A percentile compares a stretch with the other conserved stretches of the same genome.
Conservation (phyloP, 1,140 invertebrate genomes). For the Drosophila hydei region DNA sequence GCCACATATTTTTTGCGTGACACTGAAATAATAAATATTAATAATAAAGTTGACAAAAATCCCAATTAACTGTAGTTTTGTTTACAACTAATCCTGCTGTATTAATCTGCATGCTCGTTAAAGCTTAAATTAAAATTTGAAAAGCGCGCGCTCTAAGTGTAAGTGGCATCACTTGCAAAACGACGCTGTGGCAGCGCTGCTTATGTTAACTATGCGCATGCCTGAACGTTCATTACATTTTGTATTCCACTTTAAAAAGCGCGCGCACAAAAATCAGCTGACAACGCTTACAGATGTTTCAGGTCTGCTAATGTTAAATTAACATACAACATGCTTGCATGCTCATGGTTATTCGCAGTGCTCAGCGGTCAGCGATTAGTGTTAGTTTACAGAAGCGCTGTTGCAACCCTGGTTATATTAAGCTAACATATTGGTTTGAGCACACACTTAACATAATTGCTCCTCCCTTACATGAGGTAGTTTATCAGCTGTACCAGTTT, state of each 20-base stretch:
- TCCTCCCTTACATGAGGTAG: not conserved
- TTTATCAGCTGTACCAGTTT: constrained; percentile 4
- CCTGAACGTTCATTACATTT: too few species aligned
- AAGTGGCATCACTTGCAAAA: not conserved
- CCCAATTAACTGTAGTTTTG: constrained; percentile 61
- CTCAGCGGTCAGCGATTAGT: too few species aligned
- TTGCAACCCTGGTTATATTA: not conserved
- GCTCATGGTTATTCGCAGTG: too few species aligned
- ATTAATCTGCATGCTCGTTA: constrained; percentile 43
- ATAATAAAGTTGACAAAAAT: constrained; percentile 73
- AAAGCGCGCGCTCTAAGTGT: not conserved
- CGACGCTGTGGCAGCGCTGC: constrained; percentile 1
- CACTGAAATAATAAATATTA: constrained; percentile 40
- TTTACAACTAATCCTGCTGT: constrained; percentile 48
- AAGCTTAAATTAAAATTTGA: not conserved
- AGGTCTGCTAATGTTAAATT: too few species aligned
- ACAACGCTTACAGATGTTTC: too few species aligned
- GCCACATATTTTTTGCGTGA: constrained; percentile 77
- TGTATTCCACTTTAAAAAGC: too few species aligned
- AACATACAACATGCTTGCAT: too few species aligned
- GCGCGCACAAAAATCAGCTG: too few species aligned
- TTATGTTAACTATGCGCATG: too few species aligned
- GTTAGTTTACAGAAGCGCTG: too few species aligned
- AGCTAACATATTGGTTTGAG: not conserved
- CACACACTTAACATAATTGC: constrained; percentile 12